A percentile compares a stretch with the other conserved stretches of the same genome.
Conservation (phyloP, 2,797 vertebrate genomes). For the Protosalanx chinensis region DNA sequence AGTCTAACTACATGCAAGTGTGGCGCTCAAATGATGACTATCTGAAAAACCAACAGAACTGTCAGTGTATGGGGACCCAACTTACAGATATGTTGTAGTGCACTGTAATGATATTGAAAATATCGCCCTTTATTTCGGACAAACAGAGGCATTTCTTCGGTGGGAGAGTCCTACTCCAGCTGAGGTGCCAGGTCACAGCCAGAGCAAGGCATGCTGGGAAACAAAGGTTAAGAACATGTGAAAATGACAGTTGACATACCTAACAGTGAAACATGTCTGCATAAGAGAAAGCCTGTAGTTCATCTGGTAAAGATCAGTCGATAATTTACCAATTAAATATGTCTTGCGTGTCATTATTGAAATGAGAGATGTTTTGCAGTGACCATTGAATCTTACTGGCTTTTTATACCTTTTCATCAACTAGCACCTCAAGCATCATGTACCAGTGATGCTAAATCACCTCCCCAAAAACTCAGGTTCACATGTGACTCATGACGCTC, state of each 20-base stretch:
- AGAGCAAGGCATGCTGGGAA: conserved; percentile 38
- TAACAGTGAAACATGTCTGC: background rate
- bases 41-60: background rate
- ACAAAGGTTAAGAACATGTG: background rate
- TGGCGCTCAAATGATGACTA: background rate
- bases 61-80: background rate
- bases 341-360: conserved; percentile 21
- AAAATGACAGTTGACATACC: background rate
- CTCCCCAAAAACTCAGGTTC: background rate
- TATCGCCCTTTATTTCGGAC: background rate
- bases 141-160: conserved; percentile 8
- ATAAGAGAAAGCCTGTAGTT: background rate
- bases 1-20: background rate
- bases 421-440: background rate
- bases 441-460: background rate
- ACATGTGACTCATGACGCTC: background rate
- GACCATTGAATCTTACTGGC: background rate
- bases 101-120: rapidly evolving
- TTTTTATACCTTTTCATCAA: conserved; percentile 25
- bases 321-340: conserved; percentile 28
- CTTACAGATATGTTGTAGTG: conserved; percentile 16
- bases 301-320: background rate
- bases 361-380: conserved; percentile 7
- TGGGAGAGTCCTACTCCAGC: background rate
- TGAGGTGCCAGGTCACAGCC: conserved; percentile 9